Evolutionary conservation across 2,888 invertebrate genomes (phyloP).

Genomic region (Stenichneumon culpator): DNA sequence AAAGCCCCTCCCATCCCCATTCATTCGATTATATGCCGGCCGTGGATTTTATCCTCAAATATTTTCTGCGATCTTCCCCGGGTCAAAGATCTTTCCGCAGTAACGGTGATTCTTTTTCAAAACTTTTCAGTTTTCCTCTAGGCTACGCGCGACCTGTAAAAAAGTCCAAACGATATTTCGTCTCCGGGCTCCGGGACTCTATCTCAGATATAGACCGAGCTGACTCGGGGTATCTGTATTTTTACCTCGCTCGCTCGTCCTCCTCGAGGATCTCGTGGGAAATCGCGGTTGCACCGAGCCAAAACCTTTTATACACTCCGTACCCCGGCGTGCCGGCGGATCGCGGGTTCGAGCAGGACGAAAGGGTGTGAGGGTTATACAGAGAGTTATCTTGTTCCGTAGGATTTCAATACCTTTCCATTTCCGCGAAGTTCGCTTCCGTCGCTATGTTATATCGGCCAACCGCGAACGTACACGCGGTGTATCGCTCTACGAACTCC

Average conservation of each 20-base stretch:
- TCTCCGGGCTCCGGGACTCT: constrained; percentile 23
- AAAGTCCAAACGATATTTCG: constrained; percentile 55
- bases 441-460: constrained; percentile 11
- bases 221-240: constrained; percentile 23
- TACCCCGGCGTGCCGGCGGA: constrained; percentile 48
- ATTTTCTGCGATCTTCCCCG: constrained; percentile 28
- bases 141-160: constrained; percentile 25
- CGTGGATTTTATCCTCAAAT: constrained; percentile 30
- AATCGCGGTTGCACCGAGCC: constrained; percentile 58
- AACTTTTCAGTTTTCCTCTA: constrained; percentile 56
- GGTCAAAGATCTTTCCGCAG: constrained; percentile 42
- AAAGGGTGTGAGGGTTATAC: constrained; percentile 32
- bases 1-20: constrained; percentile 23
- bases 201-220: constrained; percentile 39
- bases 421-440: constrained; percentile 37
- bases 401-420: constrained; percentile 61
- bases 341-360: constrained; percentile 36
- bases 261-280: constrained; percentile 64
- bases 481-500: not conserved
- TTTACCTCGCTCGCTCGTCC: constrained; percentile 44
- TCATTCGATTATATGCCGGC: constrained; percentile 54
- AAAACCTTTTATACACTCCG: constrained; percentile 61
- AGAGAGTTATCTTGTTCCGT: constrained; percentile 57
- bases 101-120: constrained; percentile 49
- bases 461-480: not conserved